Evolutionary conservation across 2,797 vertebrate genomes (phyloP).

Genomic region (Threskiornis aethiopicus): DNA sequence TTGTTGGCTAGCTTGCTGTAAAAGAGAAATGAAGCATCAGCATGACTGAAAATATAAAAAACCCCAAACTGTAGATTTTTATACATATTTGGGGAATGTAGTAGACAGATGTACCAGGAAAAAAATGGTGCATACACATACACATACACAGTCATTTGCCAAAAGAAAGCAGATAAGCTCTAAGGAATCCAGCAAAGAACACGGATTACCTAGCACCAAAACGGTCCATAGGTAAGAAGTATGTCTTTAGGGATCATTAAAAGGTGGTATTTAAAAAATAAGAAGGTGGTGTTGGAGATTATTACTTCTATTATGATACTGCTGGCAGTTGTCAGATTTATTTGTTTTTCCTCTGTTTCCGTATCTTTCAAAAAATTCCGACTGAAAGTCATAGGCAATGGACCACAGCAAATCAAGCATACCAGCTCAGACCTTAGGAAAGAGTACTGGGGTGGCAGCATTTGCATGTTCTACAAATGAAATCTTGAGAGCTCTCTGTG

Average conservation of each 20-base stretch:
- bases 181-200: not conserved
- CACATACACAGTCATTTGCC: not conserved
- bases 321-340: not conserved
- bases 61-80: not conserved
- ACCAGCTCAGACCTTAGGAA: not conserved
- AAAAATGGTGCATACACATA: not conserved
- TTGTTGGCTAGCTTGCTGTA: not conserved
- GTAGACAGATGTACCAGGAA: not conserved
- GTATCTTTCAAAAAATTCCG: not conserved
- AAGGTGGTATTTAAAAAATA: not conserved
- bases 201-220: not conserved
- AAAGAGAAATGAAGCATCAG: not conserved
- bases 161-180: not conserved
- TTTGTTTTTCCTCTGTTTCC: not conserved
- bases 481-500: not conserved
- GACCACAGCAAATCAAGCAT: not conserved
- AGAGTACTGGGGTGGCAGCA: not conserved
- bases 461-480: not conserved
- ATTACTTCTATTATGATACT: not conserved
- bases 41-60: not conserved
- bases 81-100: not conserved
- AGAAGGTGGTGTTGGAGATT: not conserved
- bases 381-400: not conserved
- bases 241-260: not conserved
- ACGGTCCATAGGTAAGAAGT: rapidly evolving